Evolutionary conservation across 2,888 invertebrate species (phyloP).

Genomic region (Ophion obscuratus): DNA sequence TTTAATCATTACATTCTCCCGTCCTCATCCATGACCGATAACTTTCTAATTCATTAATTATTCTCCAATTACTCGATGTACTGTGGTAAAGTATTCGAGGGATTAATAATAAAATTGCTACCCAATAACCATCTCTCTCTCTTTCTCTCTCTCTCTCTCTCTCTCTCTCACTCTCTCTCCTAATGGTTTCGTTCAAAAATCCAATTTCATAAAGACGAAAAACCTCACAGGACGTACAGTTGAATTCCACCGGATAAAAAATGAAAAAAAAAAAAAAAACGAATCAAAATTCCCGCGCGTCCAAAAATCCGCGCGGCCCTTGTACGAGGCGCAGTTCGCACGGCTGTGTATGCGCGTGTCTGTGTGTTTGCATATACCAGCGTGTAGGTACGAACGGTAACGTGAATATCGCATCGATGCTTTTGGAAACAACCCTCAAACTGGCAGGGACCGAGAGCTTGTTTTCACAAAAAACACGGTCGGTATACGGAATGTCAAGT

Average conservation of each 20-base stretch:
- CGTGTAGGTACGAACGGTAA: background rate
- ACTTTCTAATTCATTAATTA: too few relatives aligned
- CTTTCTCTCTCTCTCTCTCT: too few relatives aligned
- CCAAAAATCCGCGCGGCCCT: too few relatives aligned
- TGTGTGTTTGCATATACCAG: background rate
- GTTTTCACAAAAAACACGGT: background rate
- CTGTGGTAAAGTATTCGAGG: too few relatives aligned
- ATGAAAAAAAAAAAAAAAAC: background rate
- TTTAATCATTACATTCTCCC: too few relatives aligned
- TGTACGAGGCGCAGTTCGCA: background rate
- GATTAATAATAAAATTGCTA: too few relatives aligned
- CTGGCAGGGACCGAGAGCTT: background rate
- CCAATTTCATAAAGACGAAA: background rate
- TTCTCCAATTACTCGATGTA: too few relatives aligned
- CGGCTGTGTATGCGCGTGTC: background rate
- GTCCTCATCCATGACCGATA: too few relatives aligned
- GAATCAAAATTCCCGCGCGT: background rate
- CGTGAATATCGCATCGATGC: conserved; percentile 1
- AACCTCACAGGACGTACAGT: background rate
- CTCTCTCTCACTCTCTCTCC: background rate
- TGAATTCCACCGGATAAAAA: background rate
- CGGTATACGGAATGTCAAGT: background rate
- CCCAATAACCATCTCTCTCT: too few relatives aligned
- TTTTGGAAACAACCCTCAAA: conserved; percentile 3
- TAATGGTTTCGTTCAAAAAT: background rate